These are phyloP conservation scores for Neotoxoptera formosana DNA, from an alignment of 1,140 invertebrate genomes.

Conservation along the genomic window DNA sequence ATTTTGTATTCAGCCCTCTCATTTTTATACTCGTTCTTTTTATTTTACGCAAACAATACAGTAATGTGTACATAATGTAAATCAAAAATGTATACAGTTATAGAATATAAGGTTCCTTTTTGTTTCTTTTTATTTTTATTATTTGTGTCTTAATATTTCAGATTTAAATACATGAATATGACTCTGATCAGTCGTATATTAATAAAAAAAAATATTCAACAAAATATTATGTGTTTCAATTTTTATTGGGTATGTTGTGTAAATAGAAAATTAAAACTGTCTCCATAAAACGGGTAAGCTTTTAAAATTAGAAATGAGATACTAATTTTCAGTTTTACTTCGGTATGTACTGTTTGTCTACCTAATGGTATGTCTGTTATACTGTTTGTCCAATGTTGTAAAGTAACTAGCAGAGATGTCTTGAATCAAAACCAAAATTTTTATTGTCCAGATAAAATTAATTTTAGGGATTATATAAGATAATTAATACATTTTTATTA, in stretches of 20 bases:
- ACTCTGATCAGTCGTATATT: constrained; percentile 20
- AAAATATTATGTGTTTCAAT: neutral
- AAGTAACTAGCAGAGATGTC: too few species aligned
- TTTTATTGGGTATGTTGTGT: neutral
- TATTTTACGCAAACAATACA: neutral
- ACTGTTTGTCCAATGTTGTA: too few species aligned
- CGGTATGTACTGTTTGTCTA: too few species aligned
- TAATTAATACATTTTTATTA: too few species aligned
- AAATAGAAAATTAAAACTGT: neutral
- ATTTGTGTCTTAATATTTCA: constrained; percentile 42
- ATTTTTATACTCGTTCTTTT: constrained; percentile 47
- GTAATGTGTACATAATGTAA: constrained; percentile 44
- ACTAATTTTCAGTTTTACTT: too few species aligned
- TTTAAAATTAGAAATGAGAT: too few species aligned
- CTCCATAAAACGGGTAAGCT: too few species aligned
- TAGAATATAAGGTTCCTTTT: constrained; percentile 52
- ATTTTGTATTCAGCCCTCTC: constrained; percentile 45
- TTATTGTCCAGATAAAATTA: too few species aligned
- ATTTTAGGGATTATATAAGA: too few species aligned
- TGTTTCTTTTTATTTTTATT: constrained; percentile 48
- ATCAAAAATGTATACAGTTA: constrained; percentile 45
- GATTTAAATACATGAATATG: constrained; percentile 32
- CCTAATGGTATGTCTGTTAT: too few species aligned
- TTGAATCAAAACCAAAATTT: too few species aligned
- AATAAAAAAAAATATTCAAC: neutral